Evolutionary conservation across 2,797 vertebrate genomes (phyloP).

Genomic region (Gymnopithys bicolor): DNA sequence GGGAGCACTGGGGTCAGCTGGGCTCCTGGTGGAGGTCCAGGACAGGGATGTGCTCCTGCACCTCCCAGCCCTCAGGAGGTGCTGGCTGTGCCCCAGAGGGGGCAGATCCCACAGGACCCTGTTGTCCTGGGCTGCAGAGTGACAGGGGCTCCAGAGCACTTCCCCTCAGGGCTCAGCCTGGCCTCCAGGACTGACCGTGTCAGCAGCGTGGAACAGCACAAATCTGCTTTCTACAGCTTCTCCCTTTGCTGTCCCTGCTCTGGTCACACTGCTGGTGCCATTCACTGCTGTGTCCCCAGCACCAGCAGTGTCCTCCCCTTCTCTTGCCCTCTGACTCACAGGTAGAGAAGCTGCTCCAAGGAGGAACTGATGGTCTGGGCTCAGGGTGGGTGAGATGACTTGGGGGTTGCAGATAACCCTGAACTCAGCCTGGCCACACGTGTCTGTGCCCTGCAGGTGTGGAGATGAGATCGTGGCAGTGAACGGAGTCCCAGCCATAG

Average conservation of each 20-base stretch:
- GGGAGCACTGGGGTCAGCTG: background rate
- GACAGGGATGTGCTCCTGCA: background rate
- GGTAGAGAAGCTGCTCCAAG: background rate
- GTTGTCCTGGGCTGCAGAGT: rapidly evolving
- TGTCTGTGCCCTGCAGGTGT: conserved; percentile 76
- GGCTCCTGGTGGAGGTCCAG: rapidly evolving
- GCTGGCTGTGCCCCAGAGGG: background rate
- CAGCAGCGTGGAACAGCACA: background rate
- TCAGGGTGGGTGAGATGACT: background rate
- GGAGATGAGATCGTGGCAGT: conserved; percentile 95
- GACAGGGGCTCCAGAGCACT: rapidly evolving
- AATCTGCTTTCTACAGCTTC: background rate
- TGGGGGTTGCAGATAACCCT: background rate
- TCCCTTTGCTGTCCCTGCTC: background rate
- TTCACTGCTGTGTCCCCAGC: background rate
- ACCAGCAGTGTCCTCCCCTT: background rate
- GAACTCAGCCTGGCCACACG: background rate
- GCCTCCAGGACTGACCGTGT: background rate
- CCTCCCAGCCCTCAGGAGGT: background rate
- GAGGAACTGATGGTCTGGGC: background rate
- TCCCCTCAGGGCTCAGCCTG: background rate
- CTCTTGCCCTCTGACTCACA: background rate
- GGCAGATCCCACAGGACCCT: background rate
- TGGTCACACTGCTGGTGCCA: background rate
- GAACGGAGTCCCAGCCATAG: conserved; percentile 87